Conservation (phyloP, 1,140 invertebrate species). For the Macrosteles quadrilineatus region DNA sequence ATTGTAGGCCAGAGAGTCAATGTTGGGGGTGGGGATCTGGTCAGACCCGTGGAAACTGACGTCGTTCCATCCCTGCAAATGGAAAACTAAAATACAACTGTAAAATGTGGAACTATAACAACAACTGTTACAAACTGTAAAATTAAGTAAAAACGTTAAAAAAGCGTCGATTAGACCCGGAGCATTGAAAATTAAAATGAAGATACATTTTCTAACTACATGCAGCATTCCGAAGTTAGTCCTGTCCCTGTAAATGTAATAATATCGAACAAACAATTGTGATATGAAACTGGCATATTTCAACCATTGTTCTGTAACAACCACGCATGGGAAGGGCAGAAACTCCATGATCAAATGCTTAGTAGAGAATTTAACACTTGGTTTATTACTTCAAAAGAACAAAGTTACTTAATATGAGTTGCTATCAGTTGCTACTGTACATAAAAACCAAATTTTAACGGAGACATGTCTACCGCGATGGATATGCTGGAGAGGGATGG, state of each 20-base stretch:
- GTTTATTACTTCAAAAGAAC: too few species aligned
- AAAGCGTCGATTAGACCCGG: neutral
- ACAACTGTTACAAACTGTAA: neutral
- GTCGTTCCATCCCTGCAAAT: constrained; percentile 72
- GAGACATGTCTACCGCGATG: too few species aligned
- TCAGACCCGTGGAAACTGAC: constrained; percentile 72
- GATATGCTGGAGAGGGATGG: too few species aligned
- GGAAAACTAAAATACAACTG: neutral
- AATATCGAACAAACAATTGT: too few species aligned
- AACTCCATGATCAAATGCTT: too few species aligned
- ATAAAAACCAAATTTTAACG: too few species aligned
- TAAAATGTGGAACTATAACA: neutral
- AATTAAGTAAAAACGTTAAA: neutral
- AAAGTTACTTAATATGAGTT: too few species aligned
- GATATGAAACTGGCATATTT: too few species aligned
- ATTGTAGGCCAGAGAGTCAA: constrained; percentile 64
- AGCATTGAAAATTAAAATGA: neutral
- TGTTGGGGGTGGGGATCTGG: constrained; percentile 68
- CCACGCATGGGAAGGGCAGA: too few species aligned
- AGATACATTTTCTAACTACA: neutral
- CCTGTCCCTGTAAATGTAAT: neutral
- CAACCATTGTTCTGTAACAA: too few species aligned
- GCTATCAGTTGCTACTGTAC: too few species aligned
- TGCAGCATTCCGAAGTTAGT: neutral
- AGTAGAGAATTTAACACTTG: too few species aligned